A percentile compares a stretch with the other conserved stretches of the same genome.
phyloP scores from a whole-genome alignment of 1,140 invertebrate species.

The Holcopasites calliopsidis region DNA sequence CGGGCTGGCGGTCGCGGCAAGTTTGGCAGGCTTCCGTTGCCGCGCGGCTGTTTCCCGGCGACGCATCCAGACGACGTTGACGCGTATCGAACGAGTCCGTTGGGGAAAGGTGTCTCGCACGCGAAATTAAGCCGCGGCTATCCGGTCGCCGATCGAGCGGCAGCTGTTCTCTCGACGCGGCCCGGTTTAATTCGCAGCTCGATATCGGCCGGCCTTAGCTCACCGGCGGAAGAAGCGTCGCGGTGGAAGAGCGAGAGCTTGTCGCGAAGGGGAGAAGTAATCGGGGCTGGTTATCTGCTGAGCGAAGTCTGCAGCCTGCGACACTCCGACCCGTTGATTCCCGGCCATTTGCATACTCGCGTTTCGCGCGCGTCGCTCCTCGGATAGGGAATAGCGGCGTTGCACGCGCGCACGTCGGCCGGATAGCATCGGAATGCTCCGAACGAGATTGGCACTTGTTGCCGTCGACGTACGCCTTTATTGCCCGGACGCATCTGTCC shows the following conservation, averaged over 20 bases:
- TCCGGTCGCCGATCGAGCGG: conserved; percentile 48
- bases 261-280: conserved; percentile 28
- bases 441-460: conserved; percentile 38
- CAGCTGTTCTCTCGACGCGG: conserved; percentile 54
- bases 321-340: neutral
- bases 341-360: conserved; percentile 32
- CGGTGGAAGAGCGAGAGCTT: conserved; percentile 27
- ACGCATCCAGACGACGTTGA: conserved; percentile 41
- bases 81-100: conserved; percentile 25
- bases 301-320: conserved; percentile 18
- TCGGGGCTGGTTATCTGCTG: conserved; percentile 22
- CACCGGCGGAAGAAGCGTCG: conserved; percentile 43
- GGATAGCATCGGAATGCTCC: conserved; percentile 14
- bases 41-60: too few species aligned
- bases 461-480: conserved; percentile 34
- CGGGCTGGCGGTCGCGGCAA: too few species aligned
- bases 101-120: conserved; percentile 51
- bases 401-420: neutral
- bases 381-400: too few species aligned
- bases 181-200: conserved; percentile 56
- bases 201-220: conserved; percentile 38
- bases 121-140: conserved; percentile 60
- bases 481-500: conserved; percentile 22
- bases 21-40: too few species aligned
- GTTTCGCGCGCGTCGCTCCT: conserved; percentile 9